phyloP scores from a whole-genome alignment of 2,888 invertebrate species.

The Rotaria magnacalcarata region DNA sequence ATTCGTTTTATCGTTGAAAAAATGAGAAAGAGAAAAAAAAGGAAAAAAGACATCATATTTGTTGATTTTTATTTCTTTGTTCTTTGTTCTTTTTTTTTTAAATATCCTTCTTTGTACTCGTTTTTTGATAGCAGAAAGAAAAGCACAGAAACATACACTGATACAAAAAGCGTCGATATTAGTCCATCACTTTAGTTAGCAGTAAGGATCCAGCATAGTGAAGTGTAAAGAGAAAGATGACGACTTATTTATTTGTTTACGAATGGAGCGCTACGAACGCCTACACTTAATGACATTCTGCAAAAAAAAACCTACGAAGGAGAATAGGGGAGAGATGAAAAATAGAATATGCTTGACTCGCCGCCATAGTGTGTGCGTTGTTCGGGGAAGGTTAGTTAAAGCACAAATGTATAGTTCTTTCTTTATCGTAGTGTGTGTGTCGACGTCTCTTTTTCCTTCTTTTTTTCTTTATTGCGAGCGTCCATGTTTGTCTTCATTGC shows the following conservation, averaged over 20 bases:
- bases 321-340: conserved; percentile 29
- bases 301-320: conserved; percentile 12
- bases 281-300: conserved; percentile 23
- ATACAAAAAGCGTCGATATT: not conserved
- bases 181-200: not conserved
- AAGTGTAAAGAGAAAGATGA: not conserved
- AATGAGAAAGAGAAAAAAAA: not conserved
- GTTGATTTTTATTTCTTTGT: not conserved
- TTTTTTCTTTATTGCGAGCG: conserved; percentile 8
- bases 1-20: conserved; percentile 21
- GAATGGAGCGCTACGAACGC: not conserved
- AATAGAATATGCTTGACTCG: conserved; percentile 26
- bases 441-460: conserved; percentile 31
- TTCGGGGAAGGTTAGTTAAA: conserved; percentile 36
- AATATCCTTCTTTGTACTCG: not conserved
- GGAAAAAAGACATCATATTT: not conserved
- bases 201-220: not conserved
- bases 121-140: not conserved
- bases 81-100: not conserved
- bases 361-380: conserved; percentile 18
- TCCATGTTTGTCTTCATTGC: conserved; percentile 1
- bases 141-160: not conserved
- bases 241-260: conserved; percentile 13
- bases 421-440: conserved; percentile 7
- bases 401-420: conserved; percentile 37